These are phyloP conservation scores for Labeo calbasu DNA, from an alignment of 2,797 vertebrate genomes.

Conservation along the genomic window DNA sequence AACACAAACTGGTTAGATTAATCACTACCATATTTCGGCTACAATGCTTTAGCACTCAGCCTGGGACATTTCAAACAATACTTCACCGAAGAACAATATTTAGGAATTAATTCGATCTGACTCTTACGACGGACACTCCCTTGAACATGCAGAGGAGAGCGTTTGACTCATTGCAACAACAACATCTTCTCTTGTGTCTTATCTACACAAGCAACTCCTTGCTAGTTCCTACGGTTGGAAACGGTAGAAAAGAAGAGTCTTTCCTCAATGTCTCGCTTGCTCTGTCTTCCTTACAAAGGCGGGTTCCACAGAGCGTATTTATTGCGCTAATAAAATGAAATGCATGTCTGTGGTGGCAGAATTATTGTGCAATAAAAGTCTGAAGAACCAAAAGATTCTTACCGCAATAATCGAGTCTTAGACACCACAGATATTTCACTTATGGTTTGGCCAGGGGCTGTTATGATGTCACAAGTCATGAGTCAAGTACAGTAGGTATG, in stretches of 20 bases:
- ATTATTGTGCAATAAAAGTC: constrained; percentile 41
- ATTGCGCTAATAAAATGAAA: constrained; percentile 48
- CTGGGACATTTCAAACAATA: constrained; percentile 33
- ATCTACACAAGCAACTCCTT: constrained; percentile 24
- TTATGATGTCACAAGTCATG: neutral
- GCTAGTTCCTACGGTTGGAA: constrained; percentile 24
- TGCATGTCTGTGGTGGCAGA: constrained; percentile 52
- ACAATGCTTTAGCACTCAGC: constrained; percentile 26
- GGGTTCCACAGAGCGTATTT: constrained; percentile 28
- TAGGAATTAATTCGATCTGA: constrained; percentile 23
- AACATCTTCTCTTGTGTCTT: constrained; percentile 45
- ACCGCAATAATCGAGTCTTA: constrained; percentile 67
- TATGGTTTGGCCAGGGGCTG: constrained; percentile 19
- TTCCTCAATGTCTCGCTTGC: constrained; percentile 4
- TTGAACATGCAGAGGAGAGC: constrained; percentile 22
- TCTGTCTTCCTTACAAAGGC: constrained; percentile 27
- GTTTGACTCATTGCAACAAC: constrained; percentile 40
- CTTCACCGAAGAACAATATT: constrained; percentile 38
- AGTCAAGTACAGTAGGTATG: constrained; percentile 7
- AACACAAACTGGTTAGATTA: constrained; percentile 31
- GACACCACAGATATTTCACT: constrained; percentile 67
- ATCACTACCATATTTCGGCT: constrained; percentile 20
- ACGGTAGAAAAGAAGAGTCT: neutral
- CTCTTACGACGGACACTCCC: constrained; percentile 24
- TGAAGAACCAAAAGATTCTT: constrained; percentile 67